Evolutionary conservation across 2,113 vertebrate genomes (phyloP).

Genomic region (Pituophis catenifer): DNA sequence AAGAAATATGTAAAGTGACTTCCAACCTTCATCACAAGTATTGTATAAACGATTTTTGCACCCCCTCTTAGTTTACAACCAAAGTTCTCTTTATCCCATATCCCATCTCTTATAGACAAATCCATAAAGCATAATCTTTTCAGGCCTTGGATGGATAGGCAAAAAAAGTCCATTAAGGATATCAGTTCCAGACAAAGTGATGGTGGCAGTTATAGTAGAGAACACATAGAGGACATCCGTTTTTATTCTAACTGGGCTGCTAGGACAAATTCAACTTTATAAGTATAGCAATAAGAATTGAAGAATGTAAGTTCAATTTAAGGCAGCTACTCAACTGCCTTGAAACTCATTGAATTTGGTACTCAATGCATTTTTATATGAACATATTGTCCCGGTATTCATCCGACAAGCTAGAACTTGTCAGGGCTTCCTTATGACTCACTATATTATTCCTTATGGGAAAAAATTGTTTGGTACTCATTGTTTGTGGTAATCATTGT

Average conservation of each 20-base stretch:
- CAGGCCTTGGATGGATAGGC: background rate
- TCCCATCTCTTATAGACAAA: background rate
- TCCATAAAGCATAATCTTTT: background rate
- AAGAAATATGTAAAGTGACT: background rate
- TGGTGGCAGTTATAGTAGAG: background rate
- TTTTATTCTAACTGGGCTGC: background rate
- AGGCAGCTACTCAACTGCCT: background rate
- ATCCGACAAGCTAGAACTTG: background rate
- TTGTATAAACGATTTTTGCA: background rate
- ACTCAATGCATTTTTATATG: background rate
- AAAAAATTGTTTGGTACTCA: background rate
- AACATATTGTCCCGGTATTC: background rate
- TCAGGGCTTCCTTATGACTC: background rate
- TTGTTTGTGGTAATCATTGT: background rate
- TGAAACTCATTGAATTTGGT: background rate
- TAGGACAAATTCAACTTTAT: background rate
- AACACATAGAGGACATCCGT: background rate
- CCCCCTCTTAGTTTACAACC: background rate
- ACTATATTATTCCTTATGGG: background rate
- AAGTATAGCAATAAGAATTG: background rate
- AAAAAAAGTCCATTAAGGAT: background rate
- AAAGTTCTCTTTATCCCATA: background rate
- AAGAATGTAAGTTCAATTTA: background rate
- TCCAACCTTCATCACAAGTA: background rate
- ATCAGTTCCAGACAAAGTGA: background rate